Percentiles rank a stretch among this genome's conserved stretches.
Conservation (phyloP, 2,113 vertebrate genomes). For the Morone saxatilis region DNA sequence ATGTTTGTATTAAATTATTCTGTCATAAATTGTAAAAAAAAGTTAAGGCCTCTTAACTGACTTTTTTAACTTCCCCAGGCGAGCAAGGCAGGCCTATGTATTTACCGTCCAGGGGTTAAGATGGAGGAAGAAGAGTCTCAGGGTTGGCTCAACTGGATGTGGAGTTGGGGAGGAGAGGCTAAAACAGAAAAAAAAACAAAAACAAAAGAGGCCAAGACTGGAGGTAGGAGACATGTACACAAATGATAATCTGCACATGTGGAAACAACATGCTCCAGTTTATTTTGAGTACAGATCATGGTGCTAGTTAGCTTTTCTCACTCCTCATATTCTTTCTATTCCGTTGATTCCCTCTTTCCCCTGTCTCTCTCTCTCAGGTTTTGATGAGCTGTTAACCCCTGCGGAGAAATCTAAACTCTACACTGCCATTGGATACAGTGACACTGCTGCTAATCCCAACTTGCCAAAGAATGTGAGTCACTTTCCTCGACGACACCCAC, state of each 20-base stretch:
- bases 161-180: conserved; percentile 89
- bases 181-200: conserved; percentile 72
- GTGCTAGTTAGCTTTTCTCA: not conserved
- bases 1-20: too few species aligned
- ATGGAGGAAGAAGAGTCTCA: conserved; percentile 90
- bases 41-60: not conserved
- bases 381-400: conserved; percentile 91
- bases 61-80: conserved; percentile 79
- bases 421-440: conserved; percentile 98
- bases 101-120: conserved; percentile 91
- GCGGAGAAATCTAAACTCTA: conserved; percentile 95
- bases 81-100: conserved; percentile 90
- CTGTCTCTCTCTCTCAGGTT: conserved; percentile 79
- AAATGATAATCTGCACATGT: not conserved
- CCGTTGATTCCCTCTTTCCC: conserved; percentile 22
- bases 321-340: not conserved
- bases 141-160: conserved; percentile 95
- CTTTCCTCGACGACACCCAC: not conserved
- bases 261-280: not conserved
- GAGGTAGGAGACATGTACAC: conserved; percentile 80
- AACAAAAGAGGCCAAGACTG: conserved; percentile 86
- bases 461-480: conserved; percentile 93
- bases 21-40: not conserved
- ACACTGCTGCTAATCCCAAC: conserved; percentile 92
- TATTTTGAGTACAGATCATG: not conserved